Percentiles rank a stretch among this genome's conserved stretches.
These are phyloP conservation scores for Phymatocera aterrima DNA, from an alignment of 2,888 invertebrate genomes.

Conservation along the genomic window DNA sequence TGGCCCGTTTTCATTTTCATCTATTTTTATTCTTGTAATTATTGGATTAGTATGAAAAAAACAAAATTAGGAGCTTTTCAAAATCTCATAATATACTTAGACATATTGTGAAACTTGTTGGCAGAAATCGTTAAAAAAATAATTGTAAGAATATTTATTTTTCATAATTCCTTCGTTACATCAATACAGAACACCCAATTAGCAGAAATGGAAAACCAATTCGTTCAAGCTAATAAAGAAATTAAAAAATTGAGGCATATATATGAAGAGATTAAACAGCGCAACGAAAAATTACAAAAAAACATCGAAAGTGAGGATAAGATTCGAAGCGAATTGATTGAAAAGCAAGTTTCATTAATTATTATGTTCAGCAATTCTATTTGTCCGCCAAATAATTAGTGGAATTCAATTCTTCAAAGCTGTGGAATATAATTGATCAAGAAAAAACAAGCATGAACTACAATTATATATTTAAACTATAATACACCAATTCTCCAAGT, in stretches of 20 bases:
- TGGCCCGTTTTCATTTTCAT: neutral
- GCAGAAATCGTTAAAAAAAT: too few species aligned
- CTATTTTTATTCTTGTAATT: neutral
- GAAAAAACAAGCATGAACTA: neutral
- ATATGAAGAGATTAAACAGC: neutral
- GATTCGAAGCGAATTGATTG: conserved; percentile 33
- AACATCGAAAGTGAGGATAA: conserved; percentile 45
- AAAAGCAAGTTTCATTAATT: conserved; percentile 48
- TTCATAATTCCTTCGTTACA: neutral
- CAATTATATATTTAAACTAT: too few species aligned
- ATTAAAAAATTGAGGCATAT: conserved; percentile 48
- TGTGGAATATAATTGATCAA: conserved; percentile 15
- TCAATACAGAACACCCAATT: neutral
- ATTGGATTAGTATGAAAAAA: too few species aligned
- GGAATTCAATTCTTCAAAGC: neutral
- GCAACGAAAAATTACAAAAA: conserved; percentile 28
- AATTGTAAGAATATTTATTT: neutral
- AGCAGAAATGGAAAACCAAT: neutral
- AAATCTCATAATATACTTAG: too few species aligned
- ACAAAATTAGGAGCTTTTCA: too few species aligned
- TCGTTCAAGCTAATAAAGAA: conserved; percentile 45
- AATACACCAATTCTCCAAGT: too few species aligned
- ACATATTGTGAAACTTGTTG: neutral
- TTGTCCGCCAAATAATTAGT: neutral
- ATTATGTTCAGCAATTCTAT: neutral